These are phyloP conservation scores for Mustelus asterias DNA, from an alignment of 2,113 vertebrate genomes.

Conservation along the genomic window DNA sequence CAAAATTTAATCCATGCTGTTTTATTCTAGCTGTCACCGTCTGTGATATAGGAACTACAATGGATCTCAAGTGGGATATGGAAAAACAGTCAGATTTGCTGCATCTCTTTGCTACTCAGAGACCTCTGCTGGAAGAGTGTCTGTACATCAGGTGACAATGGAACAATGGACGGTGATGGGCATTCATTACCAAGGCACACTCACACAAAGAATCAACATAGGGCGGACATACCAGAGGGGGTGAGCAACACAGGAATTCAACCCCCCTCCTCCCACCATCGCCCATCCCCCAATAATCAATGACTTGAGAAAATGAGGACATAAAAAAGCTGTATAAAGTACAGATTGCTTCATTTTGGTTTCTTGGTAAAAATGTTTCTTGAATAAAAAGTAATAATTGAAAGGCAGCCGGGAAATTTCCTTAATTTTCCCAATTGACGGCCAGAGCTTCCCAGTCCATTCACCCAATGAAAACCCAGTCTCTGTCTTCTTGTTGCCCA, in stretches of 20 bases:
- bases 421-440: neutral
- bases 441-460: neutral
- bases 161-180: neutral
- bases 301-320: neutral
- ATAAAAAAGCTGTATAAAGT: neutral
- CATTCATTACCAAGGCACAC: neutral
- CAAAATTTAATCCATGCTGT: neutral
- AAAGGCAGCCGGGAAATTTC: neutral
- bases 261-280: neutral
- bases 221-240: neutral
- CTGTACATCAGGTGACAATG: neutral
- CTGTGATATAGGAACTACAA: neutral
- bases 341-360: neutral
- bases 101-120: neutral
- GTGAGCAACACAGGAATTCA: neutral
- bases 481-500: neutral
- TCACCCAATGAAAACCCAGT: neutral
- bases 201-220: neutral
- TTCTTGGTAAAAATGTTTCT: neutral
- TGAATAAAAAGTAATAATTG: neutral
- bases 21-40: neutral
- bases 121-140: neutral
- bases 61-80: neutral
- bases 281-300: neutral
- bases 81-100: neutral